Conservation (phyloP, 2,888 invertebrate species). For the Torymus tubicola region DNA sequence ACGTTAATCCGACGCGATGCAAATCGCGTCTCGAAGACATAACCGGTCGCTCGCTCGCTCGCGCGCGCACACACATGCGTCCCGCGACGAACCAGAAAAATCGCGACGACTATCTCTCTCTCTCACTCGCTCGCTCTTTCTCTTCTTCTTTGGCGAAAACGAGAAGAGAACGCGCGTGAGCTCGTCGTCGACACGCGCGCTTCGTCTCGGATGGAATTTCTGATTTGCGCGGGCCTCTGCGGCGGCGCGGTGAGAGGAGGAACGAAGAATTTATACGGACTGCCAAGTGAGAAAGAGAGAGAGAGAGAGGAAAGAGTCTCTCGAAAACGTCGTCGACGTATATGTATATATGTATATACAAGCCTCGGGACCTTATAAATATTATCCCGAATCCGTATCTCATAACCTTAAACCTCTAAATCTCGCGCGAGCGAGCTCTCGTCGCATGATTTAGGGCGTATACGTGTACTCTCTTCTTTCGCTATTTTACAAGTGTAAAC, state of each 20-base stretch:
- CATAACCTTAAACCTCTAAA: slow-evolving; percentile 54
- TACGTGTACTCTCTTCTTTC: slow-evolving; percentile 34
- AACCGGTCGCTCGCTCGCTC: slow-evolving; percentile 62
- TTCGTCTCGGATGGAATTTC: slow-evolving; percentile 57
- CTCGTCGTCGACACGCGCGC: neutral
- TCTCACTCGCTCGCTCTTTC: neutral
- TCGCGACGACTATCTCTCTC: slow-evolving; percentile 51
- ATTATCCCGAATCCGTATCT: slow-evolving; percentile 57
- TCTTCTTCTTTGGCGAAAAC: slow-evolving; percentile 22
- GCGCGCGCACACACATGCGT: neutral
- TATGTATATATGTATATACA: too few relatives aligned
- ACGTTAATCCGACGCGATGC: slow-evolving; percentile 67
- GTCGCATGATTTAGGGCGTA: slow-evolving; percentile 45
- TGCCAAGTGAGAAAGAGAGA: slow-evolving; percentile 22
- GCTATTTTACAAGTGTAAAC: slow-evolving; percentile 57
- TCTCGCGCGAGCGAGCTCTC: slow-evolving; percentile 26
- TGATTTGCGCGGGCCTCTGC: slow-evolving; percentile 54
- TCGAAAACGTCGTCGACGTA: slow-evolving; percentile 43
- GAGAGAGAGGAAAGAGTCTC: neutral
- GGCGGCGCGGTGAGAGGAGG: slow-evolving; percentile 42
- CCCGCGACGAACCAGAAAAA: slow-evolving; percentile 59
- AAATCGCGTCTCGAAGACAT: slow-evolving; percentile 63
- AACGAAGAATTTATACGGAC: slow-evolving; percentile 51
- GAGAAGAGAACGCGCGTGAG: neutral
- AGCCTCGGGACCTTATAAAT: slow-evolving; percentile 53